phyloP scores from a whole-genome alignment of 2,797 vertebrate genomes.

The Girardinus metallicus region DNA sequence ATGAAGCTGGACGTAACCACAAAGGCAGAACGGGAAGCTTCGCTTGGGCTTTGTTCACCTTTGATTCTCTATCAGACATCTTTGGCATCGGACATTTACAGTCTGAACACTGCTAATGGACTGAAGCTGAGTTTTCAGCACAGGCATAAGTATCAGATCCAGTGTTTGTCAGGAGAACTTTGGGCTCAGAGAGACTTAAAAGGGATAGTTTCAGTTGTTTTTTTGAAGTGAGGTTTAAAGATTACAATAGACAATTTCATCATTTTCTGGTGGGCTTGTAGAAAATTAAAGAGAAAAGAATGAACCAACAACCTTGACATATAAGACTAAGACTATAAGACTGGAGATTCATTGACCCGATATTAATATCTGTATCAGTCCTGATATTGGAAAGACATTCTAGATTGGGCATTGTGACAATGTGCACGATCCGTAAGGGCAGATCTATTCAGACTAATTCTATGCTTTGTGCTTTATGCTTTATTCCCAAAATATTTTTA shows the following conservation, averaged over 20 bases:
- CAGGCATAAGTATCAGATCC: not conserved
- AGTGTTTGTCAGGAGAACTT: not conserved
- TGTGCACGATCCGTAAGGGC: no score
- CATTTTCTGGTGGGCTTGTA: not conserved
- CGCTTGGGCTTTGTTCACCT: not conserved
- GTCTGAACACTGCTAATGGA: not conserved
- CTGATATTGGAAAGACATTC: no score
- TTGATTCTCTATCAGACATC: not conserved
- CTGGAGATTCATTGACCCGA: no score
- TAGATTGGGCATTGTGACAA: no score
- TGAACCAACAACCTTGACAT: no score
- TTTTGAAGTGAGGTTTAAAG: not conserved
- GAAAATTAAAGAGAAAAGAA: not conserved
- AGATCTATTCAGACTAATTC: no score
- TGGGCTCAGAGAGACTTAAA: not conserved
- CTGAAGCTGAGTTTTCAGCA: not conserved
- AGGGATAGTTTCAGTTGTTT: not conserved
- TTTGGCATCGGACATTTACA: not conserved
- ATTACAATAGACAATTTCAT: not conserved
- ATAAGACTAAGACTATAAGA: no score
- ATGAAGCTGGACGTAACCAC: slow-evolving; percentile 17
- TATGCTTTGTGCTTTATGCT: no score
- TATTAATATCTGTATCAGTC: no score
- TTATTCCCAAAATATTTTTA: no score
- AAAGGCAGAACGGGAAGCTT: slow-evolving; percentile 5